Conservation (phyloP, 2,888 invertebrate genomes). For the Harpalus rufipes region DNA sequence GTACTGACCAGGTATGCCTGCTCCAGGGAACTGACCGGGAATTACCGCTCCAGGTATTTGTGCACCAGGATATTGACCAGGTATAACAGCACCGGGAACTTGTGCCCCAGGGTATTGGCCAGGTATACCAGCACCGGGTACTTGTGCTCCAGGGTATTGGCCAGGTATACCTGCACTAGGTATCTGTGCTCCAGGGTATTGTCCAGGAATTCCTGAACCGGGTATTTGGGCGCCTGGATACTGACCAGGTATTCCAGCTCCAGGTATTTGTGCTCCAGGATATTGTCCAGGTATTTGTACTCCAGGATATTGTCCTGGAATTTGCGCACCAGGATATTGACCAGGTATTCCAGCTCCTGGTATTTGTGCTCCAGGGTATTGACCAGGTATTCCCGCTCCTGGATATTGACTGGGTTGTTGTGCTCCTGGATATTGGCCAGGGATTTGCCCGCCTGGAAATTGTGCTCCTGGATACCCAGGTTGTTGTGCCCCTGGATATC, state of each 20-base stretch:
- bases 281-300: conserved; percentile 47
- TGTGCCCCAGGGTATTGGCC: conserved; percentile 60
- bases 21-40: conserved; percentile 54
- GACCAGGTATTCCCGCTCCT: conserved; percentile 44
- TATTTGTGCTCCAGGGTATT: conserved; percentile 62
- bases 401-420: conserved; percentile 60
- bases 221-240: conserved; percentile 52
- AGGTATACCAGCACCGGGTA: conserved; percentile 47
- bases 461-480: conserved; percentile 48
- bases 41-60: conserved; percentile 61
- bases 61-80: conserved; percentile 44
- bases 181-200: conserved; percentile 64
- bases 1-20: conserved; percentile 56
- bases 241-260: conserved; percentile 51
- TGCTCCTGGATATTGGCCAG: conserved; percentile 51
- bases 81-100: conserved; percentile 36
- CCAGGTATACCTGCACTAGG: too few species aligned
- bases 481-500: conserved; percentile 66
- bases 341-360: conserved; percentile 58
- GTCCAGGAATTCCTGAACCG: conserved; percentile 55
- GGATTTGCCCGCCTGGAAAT: conserved; percentile 25
- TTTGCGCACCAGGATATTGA: conserved; percentile 66
- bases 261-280: conserved; percentile 52
- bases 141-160: conserved; percentile 46
- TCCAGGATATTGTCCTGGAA: conserved; percentile 23